Percentiles rank a stretch among this genome's conserved stretches.
Conservation (phyloP, 2,797 vertebrate species). For the Florisuga fusca region DNA sequence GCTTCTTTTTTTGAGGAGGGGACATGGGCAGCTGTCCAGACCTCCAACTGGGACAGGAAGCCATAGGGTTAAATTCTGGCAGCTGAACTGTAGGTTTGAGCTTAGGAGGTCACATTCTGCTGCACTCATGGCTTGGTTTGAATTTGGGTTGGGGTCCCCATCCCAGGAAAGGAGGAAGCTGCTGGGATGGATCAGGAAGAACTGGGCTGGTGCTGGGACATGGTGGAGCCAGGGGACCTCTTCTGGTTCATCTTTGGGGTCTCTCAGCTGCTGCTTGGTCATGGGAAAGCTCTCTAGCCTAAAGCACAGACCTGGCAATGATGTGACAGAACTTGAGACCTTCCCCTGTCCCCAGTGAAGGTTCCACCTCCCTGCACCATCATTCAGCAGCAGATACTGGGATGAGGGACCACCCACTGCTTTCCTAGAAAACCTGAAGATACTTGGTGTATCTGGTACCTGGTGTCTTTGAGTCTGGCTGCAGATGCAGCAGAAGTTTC, state of each 20-base stretch:
- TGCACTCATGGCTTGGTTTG: background rate
- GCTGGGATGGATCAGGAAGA: background rate
- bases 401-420: background rate
- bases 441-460: too few relatives aligned
- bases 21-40: background rate
- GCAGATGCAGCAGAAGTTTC: too few relatives aligned
- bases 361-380: background rate
- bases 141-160: rapidly evolving
- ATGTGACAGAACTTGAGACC: background rate
- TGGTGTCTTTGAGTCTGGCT: background rate
- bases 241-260: background rate
- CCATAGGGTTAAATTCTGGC: background rate
- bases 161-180: background rate
- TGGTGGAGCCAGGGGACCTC: background rate
- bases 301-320: background rate
- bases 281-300: background rate
- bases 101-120: background rate
- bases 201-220: background rate
- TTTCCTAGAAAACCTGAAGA: background rate
- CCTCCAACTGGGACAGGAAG: background rate
- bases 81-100: background rate
- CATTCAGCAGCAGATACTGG: background rate
- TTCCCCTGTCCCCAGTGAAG: background rate
- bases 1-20: background rate
- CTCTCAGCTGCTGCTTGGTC: background rate